phyloP scores from a whole-genome alignment of 1,140 invertebrate genomes.

The Drosophila littoralis region DNA sequence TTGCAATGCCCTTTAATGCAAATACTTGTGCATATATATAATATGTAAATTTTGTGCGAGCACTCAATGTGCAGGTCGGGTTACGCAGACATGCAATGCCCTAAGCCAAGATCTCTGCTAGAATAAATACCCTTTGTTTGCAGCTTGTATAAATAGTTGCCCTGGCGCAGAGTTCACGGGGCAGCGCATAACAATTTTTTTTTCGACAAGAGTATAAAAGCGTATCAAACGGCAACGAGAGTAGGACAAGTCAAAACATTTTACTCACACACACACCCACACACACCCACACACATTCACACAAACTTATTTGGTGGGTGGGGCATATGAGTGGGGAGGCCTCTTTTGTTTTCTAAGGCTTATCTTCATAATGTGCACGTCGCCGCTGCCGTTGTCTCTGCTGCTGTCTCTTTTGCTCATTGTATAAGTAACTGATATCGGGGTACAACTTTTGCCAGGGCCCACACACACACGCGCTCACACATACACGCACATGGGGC shows the following conservation, averaged over 20 bases:
- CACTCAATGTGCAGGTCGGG: conserved; percentile 8
- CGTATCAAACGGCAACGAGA: conserved; percentile 26
- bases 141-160: conserved; percentile 12
- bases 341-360: conserved; percentile 75
- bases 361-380: conserved; percentile 80
- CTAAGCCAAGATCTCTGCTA: conserved; percentile 28
- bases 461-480: conserved; percentile 10
- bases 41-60: neutral
- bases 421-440: conserved; percentile 74
- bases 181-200: conserved; percentile 33
- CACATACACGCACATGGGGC: conserved; percentile 24
- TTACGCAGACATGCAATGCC: conserved; percentile 17
- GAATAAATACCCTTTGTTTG: conserved; percentile 34
- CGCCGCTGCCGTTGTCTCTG: conserved; percentile 51
- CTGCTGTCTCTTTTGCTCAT: conserved; percentile 42
- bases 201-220: conserved; percentile 40
- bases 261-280: conserved; percentile 29
- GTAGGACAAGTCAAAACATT: conserved; percentile 64
- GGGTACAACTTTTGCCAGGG: conserved; percentile 65
- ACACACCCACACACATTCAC: neutral
- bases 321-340: conserved; percentile 19
- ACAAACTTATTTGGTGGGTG: neutral
- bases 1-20: conserved; percentile 6
- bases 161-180: conserved; percentile 30
- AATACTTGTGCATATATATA: neutral